Conservation (phyloP, 2,888 invertebrate species). For the Ennomos fuscantarius region DNA sequence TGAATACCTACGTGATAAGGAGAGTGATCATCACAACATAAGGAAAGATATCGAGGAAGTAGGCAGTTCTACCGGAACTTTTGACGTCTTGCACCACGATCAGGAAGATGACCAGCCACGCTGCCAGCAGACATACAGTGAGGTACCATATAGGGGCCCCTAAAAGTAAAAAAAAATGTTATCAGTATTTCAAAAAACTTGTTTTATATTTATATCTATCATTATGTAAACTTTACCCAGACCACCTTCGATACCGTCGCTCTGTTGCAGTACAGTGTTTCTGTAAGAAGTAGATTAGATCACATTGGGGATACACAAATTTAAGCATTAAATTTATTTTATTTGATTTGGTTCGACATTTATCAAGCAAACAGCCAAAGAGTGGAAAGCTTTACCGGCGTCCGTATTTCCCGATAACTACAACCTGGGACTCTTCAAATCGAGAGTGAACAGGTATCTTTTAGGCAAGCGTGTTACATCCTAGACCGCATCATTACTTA, state of each 20-base stretch:
- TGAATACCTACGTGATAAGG: slow-evolving; percentile 81
- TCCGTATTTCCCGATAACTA: too few relatives aligned
- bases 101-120: slow-evolving; percentile 89
- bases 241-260: slow-evolving; percentile 69
- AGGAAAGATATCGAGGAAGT: slow-evolving; percentile 94
- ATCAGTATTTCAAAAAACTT: too few relatives aligned
- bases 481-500: too few relatives aligned
- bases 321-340: too few relatives aligned
- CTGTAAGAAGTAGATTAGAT: slow-evolving; percentile 48
- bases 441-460: too few relatives aligned
- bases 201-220: too few relatives aligned
- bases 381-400: too few relatives aligned
- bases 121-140: slow-evolving; percentile 86
- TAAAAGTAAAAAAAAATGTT: slow-evolving; percentile 38
- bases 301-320: too few relatives aligned
- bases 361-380: too few relatives aligned
- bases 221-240: slow-evolving; percentile 55
- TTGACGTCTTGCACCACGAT: slow-evolving; percentile 91
- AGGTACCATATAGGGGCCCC: slow-evolving; percentile 89
- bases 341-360: too few relatives aligned
- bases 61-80: slow-evolving; percentile 93
- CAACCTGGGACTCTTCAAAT: too few relatives aligned
- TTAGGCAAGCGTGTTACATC: too few relatives aligned
- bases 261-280: slow-evolving; percentile 68
- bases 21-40: slow-evolving; percentile 91